Base-by-base conservation (phyloP, 2,113 vertebrate genomes). In the Myrmophylax atrothorax region DNA sequence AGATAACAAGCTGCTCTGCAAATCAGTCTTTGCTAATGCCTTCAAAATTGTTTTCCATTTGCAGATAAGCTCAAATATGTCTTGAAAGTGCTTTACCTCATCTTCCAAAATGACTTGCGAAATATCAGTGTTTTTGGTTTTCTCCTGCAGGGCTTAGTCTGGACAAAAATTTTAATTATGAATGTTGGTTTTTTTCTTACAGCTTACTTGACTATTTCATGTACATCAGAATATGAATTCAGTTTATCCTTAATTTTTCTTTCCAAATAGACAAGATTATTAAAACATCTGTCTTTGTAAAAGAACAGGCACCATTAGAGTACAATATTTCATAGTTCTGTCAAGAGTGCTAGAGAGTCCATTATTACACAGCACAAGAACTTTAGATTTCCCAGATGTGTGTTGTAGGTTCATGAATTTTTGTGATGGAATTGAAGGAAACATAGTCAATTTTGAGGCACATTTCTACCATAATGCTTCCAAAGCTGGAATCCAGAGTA, bases 61-160 rank as follows among this genome's bases (percentile, higher is more conserved):
- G 82, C 75, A 78, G 82, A 77, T 82, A 84, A 95, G 59, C 35
- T 97, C n/a, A 35, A 84, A 67, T 81, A 33, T 46, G n/a, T 80
- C 66, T 87, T 93, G 59, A 38, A 92, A 90, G 81, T 83, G 82
- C 86, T 96, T 87, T 80, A 50, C 62, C 56, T 85, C 84, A 86
- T 91, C 72, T 80, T 67, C 67, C 46, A 75, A 90, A 59, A 81
- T 90, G 58, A 84, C 76, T 80, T 79, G 78, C 3, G 0, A 87
- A 95, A 94, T 92, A 94, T 25, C 64, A 49, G 2, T 0, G 0
- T 70, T 89, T 90, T 56, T 12, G 5, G 16, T 64, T 90, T 85
- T 50, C 69, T 58, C 31, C 28, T 89, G 19, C 64, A 79, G 49
- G 35, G 37, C 49, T 87, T 67, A 26, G n/a, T 79, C 62, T 69